Evolutionary conservation across 1,140 invertebrate genomes (phyloP).

Genomic region (Nasonia longicornis): DNA sequence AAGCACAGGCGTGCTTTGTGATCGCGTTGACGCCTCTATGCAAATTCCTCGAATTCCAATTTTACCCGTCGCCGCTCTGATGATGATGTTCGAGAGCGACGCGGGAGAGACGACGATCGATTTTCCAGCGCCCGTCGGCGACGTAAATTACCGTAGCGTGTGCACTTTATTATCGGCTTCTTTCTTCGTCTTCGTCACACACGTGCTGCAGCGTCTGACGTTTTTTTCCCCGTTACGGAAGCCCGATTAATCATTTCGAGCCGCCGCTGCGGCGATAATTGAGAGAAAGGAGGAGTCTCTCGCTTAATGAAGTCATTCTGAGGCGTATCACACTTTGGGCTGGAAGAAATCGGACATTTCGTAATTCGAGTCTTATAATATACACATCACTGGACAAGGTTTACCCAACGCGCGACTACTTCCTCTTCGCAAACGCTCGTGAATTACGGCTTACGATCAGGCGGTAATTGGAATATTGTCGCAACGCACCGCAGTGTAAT

Average conservation of each 20-base stretch:
- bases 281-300: constrained; percentile 10
- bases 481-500: neutral
- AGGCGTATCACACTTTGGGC: neutral
- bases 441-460: neutral
- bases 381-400: no score
- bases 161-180: constrained; percentile 22
- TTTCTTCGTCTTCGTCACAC: neutral
- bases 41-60: neutral
- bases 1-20: no score
- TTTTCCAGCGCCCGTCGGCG: constrained; percentile 4
- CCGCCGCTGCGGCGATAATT: neutral
- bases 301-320: constrained; percentile 2
- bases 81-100: neutral
- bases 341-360: neutral
- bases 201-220: no score
- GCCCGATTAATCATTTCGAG: constrained; percentile 11
- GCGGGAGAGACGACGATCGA: constrained; percentile 39
- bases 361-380: neutral
- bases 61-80: neutral
- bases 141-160: constrained; percentile 37
- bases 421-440: no score
- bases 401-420: no score
- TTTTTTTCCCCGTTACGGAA: neutral
- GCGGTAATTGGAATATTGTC: neutral
- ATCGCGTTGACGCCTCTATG: neutral